Evolutionary conservation across 2,113 vertebrate species (phyloP), one percentile per base, ranked within the genome.

Genomic region (Pedetes capensis): DNA sequence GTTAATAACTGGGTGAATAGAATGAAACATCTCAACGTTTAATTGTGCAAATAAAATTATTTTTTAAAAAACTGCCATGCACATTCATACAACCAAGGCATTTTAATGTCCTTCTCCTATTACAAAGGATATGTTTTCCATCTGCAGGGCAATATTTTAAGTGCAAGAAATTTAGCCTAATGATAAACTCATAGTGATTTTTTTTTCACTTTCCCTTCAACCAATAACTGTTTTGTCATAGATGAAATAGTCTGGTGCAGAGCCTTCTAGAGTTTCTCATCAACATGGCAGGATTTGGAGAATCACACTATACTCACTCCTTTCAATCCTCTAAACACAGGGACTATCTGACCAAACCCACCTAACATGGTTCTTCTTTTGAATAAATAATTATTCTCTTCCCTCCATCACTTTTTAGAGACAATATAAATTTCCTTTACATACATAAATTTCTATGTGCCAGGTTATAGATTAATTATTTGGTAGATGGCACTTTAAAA

Each of bases 1-100:
- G n/a, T 32, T 81, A 68, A 74, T 44, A 75, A 42, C 1, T 47
- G 6, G 17, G 10, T n/a, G 34, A 74, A n/a, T 18, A 81, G 59
- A 57, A 82, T 83, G 7, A 94, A 47, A 5, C 10, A 44, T 37
- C 25, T 88, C 11, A 3, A 16, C 13, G 47, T 78, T 76, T 82
- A 76, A 78, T 78, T 93, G 76, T 89, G 14, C 68, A 85, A 93
- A 42, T 61, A 88, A 93, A 88, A 81, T 34, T 25, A 55, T 37
- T 42, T 51, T 87, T 91, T n/a, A n/a, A 8, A 81, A 64, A 94
- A n/a, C 39, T 49, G 6, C 11, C 4, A 20, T 7, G 10, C 4
- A 83, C 32, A 61, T 88, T 85, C 27, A 51, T 37, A 68, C 8
- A 49, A 71, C 1, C 42, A 68, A 66, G n/a, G 37, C 11, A 95